Conservation (phyloP, 2,888 invertebrate species). For the Idaea dimidiata region DNA sequence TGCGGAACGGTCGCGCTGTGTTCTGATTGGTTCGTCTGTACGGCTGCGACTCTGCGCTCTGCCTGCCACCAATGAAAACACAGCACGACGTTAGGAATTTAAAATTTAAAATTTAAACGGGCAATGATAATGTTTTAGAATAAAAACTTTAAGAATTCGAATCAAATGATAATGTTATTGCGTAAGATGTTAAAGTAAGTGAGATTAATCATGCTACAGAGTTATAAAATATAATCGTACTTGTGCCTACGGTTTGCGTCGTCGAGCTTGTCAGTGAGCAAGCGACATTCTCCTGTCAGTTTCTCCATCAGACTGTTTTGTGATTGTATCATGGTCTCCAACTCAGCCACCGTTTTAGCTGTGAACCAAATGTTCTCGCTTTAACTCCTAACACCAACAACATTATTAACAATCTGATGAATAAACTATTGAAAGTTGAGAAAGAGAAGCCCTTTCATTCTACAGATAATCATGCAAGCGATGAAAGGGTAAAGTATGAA, state of each 20-base stretch:
- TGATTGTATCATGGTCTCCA: conserved; percentile 93
- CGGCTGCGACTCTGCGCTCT: conserved; percentile 79
- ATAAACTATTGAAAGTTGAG: conserved; percentile 83
- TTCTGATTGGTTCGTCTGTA: conserved; percentile 80
- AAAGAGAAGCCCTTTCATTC: conserved; percentile 70
- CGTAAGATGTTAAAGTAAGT: conserved; percentile 32
- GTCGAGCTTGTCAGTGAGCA: conserved; percentile 93
- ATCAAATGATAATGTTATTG: conserved; percentile 31
- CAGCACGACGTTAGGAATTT: conserved; percentile 77
- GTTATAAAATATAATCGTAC: conserved; percentile 81
- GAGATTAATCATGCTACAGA: conserved; percentile 56
- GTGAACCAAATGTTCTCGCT: conserved; percentile 77
- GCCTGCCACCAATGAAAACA: conserved; percentile 81
- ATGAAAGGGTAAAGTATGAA: conserved; percentile 80
- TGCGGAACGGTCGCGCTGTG: conserved; percentile 76
- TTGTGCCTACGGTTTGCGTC: conserved; percentile 93
- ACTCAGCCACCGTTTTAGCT: conserved; percentile 94
- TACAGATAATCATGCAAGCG: conserved; percentile 67
- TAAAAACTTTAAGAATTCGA: conserved; percentile 21
- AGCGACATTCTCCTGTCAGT: conserved; percentile 93
- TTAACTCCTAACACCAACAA: conserved; percentile 54
- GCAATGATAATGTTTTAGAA: conserved; percentile 61
- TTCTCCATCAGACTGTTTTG: conserved; percentile 96
- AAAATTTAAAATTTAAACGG: conserved; percentile 51
- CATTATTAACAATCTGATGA: conserved; percentile 81